Conservation (phyloP, 2,888 invertebrate species). For the Spilarctia lutea region DNA sequence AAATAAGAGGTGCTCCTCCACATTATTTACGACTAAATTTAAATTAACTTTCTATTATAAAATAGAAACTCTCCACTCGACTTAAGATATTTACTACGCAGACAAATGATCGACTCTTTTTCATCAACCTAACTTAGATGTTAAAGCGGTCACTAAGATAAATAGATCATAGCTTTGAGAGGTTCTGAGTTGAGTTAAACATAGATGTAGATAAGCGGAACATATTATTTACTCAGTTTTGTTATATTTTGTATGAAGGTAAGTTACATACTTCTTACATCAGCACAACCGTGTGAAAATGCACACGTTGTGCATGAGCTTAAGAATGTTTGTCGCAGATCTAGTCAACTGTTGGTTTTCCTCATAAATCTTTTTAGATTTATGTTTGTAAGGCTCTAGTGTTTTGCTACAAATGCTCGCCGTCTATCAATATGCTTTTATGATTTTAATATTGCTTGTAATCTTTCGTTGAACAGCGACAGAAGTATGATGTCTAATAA, state of each 20-base stretch:
- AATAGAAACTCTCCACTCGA: not conserved
- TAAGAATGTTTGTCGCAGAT: not conserved
- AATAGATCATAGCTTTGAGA: not conserved
- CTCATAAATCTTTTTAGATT: not conserved
- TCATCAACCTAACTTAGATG: not conserved
- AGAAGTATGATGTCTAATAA: not conserved
- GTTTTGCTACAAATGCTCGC: not conserved
- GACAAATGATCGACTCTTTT: not conserved
- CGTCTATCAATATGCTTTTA: not conserved
- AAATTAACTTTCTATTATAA: too few relatives aligned
- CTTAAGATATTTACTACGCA: not conserved
- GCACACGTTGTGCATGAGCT: not conserved
- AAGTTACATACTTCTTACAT: not conserved
- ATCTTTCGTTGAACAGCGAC: not conserved
- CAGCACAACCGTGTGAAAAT: not conserved
- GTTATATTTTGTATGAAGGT: not conserved
- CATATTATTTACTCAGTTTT: not conserved
- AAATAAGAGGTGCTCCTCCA: too few relatives aligned
- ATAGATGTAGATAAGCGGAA: not conserved
- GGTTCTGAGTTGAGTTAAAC: not conserved
- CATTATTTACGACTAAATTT: too few relatives aligned
- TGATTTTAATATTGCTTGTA: not conserved
- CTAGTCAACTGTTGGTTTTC: not conserved
- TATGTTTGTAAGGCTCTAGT: not conserved
- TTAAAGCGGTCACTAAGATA: not conserved